Percentiles rank a stretch among this genome's conserved stretches.
Conservation (phyloP, 2,888 invertebrate genomes). For the Ennomos fuscantarius region DNA sequence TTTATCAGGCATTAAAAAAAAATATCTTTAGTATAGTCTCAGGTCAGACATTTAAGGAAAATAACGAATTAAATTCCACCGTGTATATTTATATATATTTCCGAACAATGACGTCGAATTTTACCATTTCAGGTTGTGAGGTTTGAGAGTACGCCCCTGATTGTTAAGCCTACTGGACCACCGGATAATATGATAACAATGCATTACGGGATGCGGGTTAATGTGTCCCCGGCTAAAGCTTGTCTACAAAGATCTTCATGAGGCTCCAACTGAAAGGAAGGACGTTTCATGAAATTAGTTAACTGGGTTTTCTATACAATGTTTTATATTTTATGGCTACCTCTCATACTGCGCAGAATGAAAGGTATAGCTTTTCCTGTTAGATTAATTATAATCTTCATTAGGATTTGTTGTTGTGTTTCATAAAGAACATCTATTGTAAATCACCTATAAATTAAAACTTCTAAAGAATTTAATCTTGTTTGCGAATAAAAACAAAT, state of each 20-base stretch:
- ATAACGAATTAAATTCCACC: too few species aligned
- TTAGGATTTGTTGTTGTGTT: too few species aligned
- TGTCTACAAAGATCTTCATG: constrained; percentile 45
- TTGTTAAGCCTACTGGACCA: constrained; percentile 23
- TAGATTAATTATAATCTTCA: too few species aligned
- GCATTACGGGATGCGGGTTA: constrained; percentile 55
- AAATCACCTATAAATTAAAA: constrained; percentile 1
- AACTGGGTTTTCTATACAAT: constrained; percentile 27
- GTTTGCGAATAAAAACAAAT: constrained; percentile 35
- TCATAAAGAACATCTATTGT: constrained; percentile 14
- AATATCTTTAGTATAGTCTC: too few species aligned
- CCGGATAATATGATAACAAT: constrained; percentile 64
- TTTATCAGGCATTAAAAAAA: too few species aligned
- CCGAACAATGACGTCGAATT: too few species aligned
- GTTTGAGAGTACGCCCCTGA: constrained; percentile 14
- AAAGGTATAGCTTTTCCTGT: too few species aligned
- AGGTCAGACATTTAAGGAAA: too few species aligned
- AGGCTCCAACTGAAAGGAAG: constrained; percentile 26
- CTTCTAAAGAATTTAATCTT: constrained; percentile 28
- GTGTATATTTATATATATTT: too few species aligned
- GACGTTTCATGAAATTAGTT: constrained; percentile 20
- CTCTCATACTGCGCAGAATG: constrained; percentile 35
- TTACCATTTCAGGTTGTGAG: not conserved
- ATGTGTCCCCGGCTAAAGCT: constrained; percentile 50
- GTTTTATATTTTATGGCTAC: constrained; percentile 37